phyloP scores from a whole-genome alignment of 2,888 invertebrate species.

The Macrostomum cliftonense region DNA sequence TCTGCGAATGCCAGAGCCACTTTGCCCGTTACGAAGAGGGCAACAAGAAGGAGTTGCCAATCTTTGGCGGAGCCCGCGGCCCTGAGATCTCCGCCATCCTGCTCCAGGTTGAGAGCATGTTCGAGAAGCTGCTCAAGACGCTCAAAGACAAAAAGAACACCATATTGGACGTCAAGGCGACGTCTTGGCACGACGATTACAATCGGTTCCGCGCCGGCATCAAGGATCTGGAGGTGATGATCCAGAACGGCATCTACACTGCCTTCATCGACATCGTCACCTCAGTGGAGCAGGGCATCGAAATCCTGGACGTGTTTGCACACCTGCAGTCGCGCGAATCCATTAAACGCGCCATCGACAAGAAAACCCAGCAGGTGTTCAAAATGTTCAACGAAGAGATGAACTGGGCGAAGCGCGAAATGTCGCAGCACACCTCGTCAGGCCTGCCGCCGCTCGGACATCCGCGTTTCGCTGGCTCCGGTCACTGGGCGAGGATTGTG shows the following conservation, averaged over 20 bases:
- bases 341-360: constrained; percentile 37
- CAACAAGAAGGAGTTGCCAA: constrained; percentile 49
- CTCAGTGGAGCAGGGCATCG: constrained; percentile 60
- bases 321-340: constrained; percentile 54
- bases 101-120: constrained; percentile 51
- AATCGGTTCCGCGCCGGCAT: constrained; percentile 41
- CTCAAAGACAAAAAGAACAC: constrained; percentile 42
- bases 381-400: constrained; percentile 56
- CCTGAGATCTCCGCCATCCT: constrained; percentile 36
- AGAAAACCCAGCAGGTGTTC: constrained; percentile 46
- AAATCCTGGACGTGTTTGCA: constrained; percentile 55
- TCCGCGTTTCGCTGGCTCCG: constrained; percentile 55
- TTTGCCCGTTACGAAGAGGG: constrained; percentile 58
- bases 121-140: constrained; percentile 48
- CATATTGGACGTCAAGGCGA: constrained; percentile 37
- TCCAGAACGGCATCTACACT: constrained; percentile 59
- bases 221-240: constrained; percentile 49
- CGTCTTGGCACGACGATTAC: constrained; percentile 58
- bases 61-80: constrained; percentile 52
- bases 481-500: constrained; percentile 50
- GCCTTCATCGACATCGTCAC: constrained; percentile 55
- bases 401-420: constrained; percentile 51
- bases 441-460: constrained; percentile 43
- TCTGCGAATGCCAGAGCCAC: constrained; percentile 69
- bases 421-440: constrained; percentile 25